Evolutionary conservation across 2,888 invertebrate genomes (phyloP), one percentile per base, ranked within the genome.

Genomic region (Lasioglossum pauxillum): DNA sequence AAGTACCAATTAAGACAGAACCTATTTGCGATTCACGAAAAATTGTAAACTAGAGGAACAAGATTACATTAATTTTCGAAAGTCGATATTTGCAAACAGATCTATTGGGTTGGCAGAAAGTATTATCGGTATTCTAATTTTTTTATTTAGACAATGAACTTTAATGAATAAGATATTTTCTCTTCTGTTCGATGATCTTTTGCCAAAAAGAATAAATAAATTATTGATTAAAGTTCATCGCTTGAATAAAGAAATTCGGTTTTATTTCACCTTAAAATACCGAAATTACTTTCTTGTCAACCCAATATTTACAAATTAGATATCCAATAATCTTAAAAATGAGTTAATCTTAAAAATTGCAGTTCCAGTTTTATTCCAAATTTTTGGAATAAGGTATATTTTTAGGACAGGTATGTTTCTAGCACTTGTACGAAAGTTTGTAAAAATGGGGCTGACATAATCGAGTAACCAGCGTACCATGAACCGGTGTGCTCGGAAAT

Each of bases 271-370:
- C 35, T 35, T 35, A 35, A 35, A 35, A 4, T 35, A 35, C 35
- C 35, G 35, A 35, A 35, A 35, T 35, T 35, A 35, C 35, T 35
- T 35, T 35, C 35, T 35, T 35, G 35, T 5, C 35, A 35, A 35
- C 5, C 35, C 3, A 35, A 35, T 35, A 35, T n/a, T 57, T 10
- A n/a, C 4, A 57, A 57, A 53, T 53, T 53, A 23, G 23, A 8
- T 53, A 19, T 23, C 23, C 8, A 23, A 23, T 23, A 1, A 3
- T 53, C 23, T 53, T 8, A 8, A 12, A n/a, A n/a, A 57, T 57
- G 4, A 1, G 1, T 0, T 12, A n/a, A n/a, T 3, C 0, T 1
- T 4, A 0, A 0, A 12, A n/a, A 12, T 3, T 0, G n/a, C 57
- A 12, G n/a, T 57, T 57, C n/a, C 3, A 57, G 12, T 57, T n/a